Conservation (phyloP, 1,140 invertebrate genomes). For the Cotesia chilonis region DNA sequence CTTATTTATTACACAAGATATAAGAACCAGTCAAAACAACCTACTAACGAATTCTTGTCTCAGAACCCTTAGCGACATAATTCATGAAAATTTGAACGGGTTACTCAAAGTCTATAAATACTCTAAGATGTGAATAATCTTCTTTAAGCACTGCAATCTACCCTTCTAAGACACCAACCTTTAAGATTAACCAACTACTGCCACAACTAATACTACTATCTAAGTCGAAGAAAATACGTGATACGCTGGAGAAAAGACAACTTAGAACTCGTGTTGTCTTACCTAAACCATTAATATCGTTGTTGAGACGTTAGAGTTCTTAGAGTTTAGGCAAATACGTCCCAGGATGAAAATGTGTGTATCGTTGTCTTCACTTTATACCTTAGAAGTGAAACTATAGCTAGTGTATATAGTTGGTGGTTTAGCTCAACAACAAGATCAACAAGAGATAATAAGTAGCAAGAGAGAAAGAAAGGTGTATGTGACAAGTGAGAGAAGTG, state of each 20-base stretch:
- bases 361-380: neutral
- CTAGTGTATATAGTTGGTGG: neutral
- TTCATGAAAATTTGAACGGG: too few species aligned
- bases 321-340: neutral
- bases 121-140: neutral
- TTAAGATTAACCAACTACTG: slow-evolving; percentile 1
- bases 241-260: neutral
- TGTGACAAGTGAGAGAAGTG: neutral
- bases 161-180: slow-evolving; percentile 1
- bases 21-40: too few species aligned
- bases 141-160: slow-evolving; percentile 1
- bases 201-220: neutral
- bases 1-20: too few species aligned
- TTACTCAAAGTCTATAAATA: neutral
- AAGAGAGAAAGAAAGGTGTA: neutral
- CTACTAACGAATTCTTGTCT: too few species aligned
- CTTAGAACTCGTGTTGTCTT: slow-evolving; percentile 19
- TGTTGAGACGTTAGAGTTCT: neutral
- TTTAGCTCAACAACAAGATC: neutral
- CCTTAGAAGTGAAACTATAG: neutral
- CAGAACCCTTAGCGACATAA: too few species aligned
- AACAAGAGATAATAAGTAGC: neutral
- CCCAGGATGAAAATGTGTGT: slow-evolving; percentile 8
- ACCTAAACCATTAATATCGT: slow-evolving; percentile 22
- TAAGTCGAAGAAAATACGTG: neutral